Conservation (phyloP, 2,797 vertebrate genomes). For the Hoplostethus atlanticus region DNA sequence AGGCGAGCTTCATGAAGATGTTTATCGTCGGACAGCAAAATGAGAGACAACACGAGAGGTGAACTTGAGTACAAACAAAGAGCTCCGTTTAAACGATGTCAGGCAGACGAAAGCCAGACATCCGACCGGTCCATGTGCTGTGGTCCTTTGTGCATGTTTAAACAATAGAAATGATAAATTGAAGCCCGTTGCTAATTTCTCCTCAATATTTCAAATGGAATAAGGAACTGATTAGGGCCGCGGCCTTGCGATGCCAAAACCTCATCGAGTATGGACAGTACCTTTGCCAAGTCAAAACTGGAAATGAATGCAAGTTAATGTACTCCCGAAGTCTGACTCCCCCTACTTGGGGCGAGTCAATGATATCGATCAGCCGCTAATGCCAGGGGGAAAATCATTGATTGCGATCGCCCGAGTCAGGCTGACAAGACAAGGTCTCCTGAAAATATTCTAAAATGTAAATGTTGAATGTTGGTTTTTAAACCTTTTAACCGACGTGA, state of each 20-base stretch:
- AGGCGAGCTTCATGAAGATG: too few relatives aligned
- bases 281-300: conserved; percentile 49
- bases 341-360: conserved; percentile 42
- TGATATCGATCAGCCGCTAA: conserved; percentile 66
- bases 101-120: too few relatives aligned
- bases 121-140: background rate
- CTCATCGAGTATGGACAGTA: conserved; percentile 61
- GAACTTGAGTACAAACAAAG: background rate
- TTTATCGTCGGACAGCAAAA: background rate
- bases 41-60: background rate
- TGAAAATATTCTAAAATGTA: conserved; percentile 53
- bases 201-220: conserved; percentile 58
- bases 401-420: conserved; percentile 33
- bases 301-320: conserved; percentile 55
- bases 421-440: conserved; percentile 77
- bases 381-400: conserved; percentile 50
- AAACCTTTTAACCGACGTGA: conserved; percentile 42
- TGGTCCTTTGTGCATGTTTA: conserved; percentile 14
- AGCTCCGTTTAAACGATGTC: background rate
- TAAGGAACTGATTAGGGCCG: conserved; percentile 50
- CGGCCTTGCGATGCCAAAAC: conserved; percentile 67
- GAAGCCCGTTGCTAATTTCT: conserved; percentile 51
- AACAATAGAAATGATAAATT: conserved; percentile 59
- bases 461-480: conserved; percentile 34
- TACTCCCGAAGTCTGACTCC: conserved; percentile 42